Evolutionary conservation across 2,113 vertebrate genomes (phyloP).

Genomic region (Benitochromis conjunctus): DNA sequence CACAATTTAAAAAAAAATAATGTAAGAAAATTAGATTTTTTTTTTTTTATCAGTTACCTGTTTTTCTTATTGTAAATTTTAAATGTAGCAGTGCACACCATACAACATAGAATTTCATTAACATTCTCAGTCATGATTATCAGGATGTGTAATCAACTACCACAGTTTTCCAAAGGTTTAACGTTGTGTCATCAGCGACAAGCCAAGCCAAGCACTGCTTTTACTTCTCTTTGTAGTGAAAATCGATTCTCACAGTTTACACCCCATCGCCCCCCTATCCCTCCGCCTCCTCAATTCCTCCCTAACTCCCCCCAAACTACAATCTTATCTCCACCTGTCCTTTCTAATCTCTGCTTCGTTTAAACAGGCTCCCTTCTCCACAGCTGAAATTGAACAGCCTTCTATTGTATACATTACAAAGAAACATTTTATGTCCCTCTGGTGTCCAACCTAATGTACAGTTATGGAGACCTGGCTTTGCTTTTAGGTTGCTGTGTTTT

Average conservation of each 20-base stretch:
- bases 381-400: conserved; percentile 9
- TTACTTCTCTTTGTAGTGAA: not conserved
- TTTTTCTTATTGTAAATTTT: not conserved
- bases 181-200: not conserved
- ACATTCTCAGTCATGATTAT: not conserved
- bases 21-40: not conserved
- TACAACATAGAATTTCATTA: not conserved
- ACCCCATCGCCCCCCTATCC: not conserved
- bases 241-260: conserved; percentile 2
- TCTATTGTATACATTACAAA: conserved; percentile 33
- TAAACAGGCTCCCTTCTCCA: conserved; percentile 8
- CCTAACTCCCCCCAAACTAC: not conserved
- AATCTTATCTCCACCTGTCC: conserved; percentile 36
- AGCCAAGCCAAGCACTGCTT: not conserved
- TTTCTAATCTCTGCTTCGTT: conserved; percentile 13
- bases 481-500: not conserved
- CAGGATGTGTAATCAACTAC: not conserved
- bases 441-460: not conserved
- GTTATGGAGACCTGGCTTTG: not conserved
- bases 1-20: not conserved
- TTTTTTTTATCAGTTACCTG: not conserved
- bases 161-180: not conserved
- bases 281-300: not conserved
- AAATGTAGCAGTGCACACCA: not conserved
- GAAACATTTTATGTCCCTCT: not conserved